Evolutionary conservation across 1,140 invertebrate species (phyloP), one percentile per base, ranked within the genome.

Genomic region (Pseudachorutes palmiensis): DNA sequence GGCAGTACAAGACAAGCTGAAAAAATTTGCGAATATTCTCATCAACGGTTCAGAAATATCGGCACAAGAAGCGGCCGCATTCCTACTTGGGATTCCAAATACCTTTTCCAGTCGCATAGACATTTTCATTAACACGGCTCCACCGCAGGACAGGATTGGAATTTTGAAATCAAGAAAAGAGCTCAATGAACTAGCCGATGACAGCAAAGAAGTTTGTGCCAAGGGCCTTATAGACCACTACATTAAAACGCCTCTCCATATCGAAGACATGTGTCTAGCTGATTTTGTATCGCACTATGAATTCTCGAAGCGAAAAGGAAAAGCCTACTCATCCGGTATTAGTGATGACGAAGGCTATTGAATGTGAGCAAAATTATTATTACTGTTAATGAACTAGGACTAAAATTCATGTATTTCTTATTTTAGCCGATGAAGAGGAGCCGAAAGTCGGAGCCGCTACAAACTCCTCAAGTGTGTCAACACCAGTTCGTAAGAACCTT

Each of bases 21-120:
- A 32, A 30, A 16, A 32, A 22, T 66, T 65, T 65, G 66, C 16
- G 0, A 61, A 22, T 1, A 31, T 36, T 22, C 61, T 71, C 14
- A 57, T 62, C 16, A 55, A 71, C 49, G 63, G 64, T 1, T 41
- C 64, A 0, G 66, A 71, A 63, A 58, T 68, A 24, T 73, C 71
- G 16, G 70, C 72, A 19, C 75, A 78, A 72, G 76, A 77, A 70
- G 76, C 75, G 24, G 73, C 68, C 22, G 75, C 69, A 62, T 65
- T 72, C 61, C 29, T 74, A 22, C 61, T 77, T 60, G 62, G 68
- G 1, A 48, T 76, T 28, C 66, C 32, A 24, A 55, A 75, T 36
- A 70, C 65, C n/a, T 64, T 71, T 66, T 68, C 48, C 65, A 75
- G 64, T 33, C 49, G 70, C 62, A 14, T 16, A 30, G 32, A 29